These are phyloP conservation scores for Megaleporinus macrocephalus DNA, from an alignment of 2,113 vertebrate genomes.

Conservation along the genomic window DNA sequence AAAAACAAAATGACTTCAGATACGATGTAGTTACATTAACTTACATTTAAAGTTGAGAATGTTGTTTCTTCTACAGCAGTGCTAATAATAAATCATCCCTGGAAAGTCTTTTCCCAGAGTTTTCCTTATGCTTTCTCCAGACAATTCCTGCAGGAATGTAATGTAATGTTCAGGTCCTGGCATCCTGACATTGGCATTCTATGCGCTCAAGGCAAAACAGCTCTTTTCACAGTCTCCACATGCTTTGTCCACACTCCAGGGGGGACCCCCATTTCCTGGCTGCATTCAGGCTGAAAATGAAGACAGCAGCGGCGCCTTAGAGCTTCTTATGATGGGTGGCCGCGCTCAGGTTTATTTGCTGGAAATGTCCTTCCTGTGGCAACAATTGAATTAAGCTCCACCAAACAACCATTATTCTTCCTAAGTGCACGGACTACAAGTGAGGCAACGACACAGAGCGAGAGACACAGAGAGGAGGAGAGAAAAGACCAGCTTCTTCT, in stretches of 20 bases:
- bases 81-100: no score
- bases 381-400: slow-evolving; percentile 29
- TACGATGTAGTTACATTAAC: no score
- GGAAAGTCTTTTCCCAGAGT: not conserved
- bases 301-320: not conserved
- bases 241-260: slow-evolving; percentile 11
- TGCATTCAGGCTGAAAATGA: slow-evolving; percentile 24
- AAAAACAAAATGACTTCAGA: no score
- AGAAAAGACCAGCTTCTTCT: slow-evolving; percentile 1
- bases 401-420: slow-evolving; percentile 38
- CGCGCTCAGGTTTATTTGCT: slow-evolving; percentile 31
- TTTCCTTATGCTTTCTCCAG: not conserved
- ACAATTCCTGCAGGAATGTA: not conserved
- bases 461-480: slow-evolving; percentile 1
- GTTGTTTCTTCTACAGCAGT: no score
- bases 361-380: slow-evolving; percentile 38
- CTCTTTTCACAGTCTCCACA: slow-evolving; percentile 6
- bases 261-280: not conserved
- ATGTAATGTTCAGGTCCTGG: not conserved
- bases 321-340: slow-evolving; percentile 1
- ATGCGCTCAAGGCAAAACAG: not conserved
- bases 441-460: not conserved
- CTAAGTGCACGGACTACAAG: slow-evolving; percentile 23
- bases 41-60: no score
- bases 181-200: not conserved